These are phyloP conservation scores for Botia kubotai DNA, from an alignment of 2,797 vertebrate genomes.

Conservation along the genomic window DNA sequence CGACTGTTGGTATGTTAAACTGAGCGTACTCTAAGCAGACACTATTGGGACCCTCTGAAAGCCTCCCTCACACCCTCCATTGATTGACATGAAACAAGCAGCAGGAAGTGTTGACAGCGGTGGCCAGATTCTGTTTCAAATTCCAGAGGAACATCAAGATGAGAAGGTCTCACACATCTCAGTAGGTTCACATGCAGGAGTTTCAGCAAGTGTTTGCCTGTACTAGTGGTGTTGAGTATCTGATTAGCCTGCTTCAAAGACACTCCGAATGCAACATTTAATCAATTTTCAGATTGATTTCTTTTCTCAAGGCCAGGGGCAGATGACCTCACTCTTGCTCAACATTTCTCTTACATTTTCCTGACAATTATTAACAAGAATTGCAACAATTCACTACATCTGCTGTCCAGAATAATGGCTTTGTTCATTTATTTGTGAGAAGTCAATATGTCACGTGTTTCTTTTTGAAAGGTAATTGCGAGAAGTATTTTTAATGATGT, in stretches of 20 bases:
- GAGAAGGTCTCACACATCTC: slow-evolving; percentile 8
- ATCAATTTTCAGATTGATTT: slow-evolving; percentile 53
- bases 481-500: slow-evolving; percentile 50
- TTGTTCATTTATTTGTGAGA: slow-evolving; percentile 44
- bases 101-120: slow-evolving; percentile 75
- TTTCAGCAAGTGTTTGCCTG: slow-evolving; percentile 9
- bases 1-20: slow-evolving; percentile 77
- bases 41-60: slow-evolving; percentile 79
- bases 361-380: slow-evolving; percentile 26
- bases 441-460: slow-evolving; percentile 41
- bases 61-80: slow-evolving; percentile 70
- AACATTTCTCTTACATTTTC: slow-evolving; percentile 31
- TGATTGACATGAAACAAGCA: slow-evolving; percentile 82
- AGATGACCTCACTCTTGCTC: slow-evolving; percentile 38
- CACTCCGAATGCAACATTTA: slow-evolving; percentile 51
- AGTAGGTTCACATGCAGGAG: neutral
- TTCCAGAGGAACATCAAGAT: slow-evolving; percentile 31
- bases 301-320: slow-evolving; percentile 34
- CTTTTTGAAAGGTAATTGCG: slow-evolving; percentile 50
- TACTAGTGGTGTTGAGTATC: slow-evolving; percentile 22
- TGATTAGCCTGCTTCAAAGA: slow-evolving; percentile 44
- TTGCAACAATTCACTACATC: slow-evolving; percentile 32
- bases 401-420: slow-evolving; percentile 19
- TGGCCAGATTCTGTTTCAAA: slow-evolving; percentile 61
- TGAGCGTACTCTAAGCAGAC: slow-evolving; percentile 75